Base-by-base conservation (phyloP, 2,113 vertebrate genomes). In the Centrocercus urophasianus region DNA sequence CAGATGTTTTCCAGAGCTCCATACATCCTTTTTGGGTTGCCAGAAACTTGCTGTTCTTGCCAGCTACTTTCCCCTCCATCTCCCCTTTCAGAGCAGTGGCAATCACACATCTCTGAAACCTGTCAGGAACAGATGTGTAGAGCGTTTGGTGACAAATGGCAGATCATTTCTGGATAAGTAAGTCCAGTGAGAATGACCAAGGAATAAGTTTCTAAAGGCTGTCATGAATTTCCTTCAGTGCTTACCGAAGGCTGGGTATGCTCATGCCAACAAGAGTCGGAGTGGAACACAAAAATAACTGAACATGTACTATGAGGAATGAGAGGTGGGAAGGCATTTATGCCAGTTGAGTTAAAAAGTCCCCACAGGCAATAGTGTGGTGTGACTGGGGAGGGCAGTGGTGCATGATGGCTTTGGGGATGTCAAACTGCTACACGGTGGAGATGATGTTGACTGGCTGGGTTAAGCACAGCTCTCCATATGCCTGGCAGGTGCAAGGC, bases 391-490 rank as follows among this genome's bases (percentile, higher is more conserved):
- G 38, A 66, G 66, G 70, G 69, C 64, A 72, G 48, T 48, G 76
- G 64, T 7, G 1, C 70, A 14, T 60, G 84, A 52, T 8, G 20
- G 65, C 73, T 88, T 75, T 57, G 32, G 65, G 73, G 95, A 75
- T 81, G 69, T 36, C 88, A 75, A 65, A 48, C 52, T 86, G 69
- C 73, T 93, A 64, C 76, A 8, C 19, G 42, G 69, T 30, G 73
- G 86, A 86, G 80, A 72, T 90, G 76, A 65, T 86, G 70, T 66
- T 93, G 88, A 66, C 95, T 88, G 90, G 30, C 69, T 78, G 93
- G 88, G 92, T 95, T 96, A 96, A 96, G 90, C 93, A 96, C 96
- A 95, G 93, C 69, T 93, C 88, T 90, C 76, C 83, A 77, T 88
- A 52, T 86, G 96, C 81, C 90, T 38, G 13, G 93, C 95, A 96